Conservation (phyloP, 2,888 invertebrate genomes). For the Macrophya annulata region DNA sequence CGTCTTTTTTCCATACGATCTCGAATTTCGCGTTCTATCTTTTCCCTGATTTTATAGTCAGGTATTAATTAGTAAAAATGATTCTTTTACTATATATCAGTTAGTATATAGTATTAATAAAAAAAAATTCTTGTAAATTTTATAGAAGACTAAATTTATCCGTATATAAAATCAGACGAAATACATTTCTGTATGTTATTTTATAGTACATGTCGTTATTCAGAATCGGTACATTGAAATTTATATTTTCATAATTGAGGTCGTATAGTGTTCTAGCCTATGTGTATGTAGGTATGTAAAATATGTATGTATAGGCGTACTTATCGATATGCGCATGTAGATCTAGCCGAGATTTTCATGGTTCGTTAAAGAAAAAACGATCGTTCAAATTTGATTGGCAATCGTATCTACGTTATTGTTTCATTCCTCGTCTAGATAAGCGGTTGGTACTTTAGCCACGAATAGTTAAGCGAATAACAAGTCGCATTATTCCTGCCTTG, state of each 20-base stretch:
- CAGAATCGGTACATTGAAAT: neutral
- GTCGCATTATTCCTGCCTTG: neutral
- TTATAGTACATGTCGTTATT: neutral
- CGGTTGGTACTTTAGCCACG: neutral
- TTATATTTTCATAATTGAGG: neutral
- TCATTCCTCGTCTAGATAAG: constrained; percentile 20
- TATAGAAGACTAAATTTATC: neutral
- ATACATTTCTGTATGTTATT: neutral
- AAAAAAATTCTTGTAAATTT: neutral
- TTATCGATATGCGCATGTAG: neutral
- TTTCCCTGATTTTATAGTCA: constrained; percentile 77
- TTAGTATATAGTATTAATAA: too few relatives aligned
- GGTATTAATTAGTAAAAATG: neutral
- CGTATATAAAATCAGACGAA: neutral
- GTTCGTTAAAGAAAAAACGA: constrained; percentile 19
- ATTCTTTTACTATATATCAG: too few relatives aligned
- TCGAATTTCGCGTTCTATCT: constrained; percentile 84
- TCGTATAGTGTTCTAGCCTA: too few relatives aligned
- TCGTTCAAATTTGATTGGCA: neutral
- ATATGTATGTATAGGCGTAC: too few relatives aligned
- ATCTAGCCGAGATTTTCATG: neutral
- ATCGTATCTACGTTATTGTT: constrained; percentile 26
- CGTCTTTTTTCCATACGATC: constrained; percentile 83
- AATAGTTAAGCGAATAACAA: neutral
- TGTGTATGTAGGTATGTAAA: neutral